These are phyloP conservation scores for Grammomys surdaster DNA, from an alignment of 2,113 vertebrate genomes.

Conservation along the genomic window DNA sequence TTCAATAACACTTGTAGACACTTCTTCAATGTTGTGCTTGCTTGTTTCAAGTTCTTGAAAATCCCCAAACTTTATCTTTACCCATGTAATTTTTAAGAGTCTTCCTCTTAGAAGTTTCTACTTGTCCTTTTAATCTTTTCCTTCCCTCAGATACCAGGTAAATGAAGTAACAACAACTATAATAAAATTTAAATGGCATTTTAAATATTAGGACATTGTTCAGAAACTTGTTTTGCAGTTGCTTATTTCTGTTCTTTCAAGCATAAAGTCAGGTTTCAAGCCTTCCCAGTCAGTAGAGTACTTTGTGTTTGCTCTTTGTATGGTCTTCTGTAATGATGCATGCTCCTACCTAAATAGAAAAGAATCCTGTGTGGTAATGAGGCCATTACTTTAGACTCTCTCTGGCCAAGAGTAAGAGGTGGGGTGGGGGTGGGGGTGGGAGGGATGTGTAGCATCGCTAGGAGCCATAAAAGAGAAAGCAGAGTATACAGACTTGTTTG, in stretches of 20 bases:
- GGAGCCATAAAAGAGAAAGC: not conserved
- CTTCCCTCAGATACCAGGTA: not conserved
- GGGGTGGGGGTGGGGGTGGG: not conserved
- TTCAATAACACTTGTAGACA: not conserved
- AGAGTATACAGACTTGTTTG: not conserved
- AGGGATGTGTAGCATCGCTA: not conserved
- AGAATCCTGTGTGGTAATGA: not conserved
- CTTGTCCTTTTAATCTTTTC: not conserved
- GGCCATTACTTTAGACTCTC: not conserved
- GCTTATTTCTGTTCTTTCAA: not conserved
- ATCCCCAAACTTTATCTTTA: not conserved
- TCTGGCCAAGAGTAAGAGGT: not conserved
- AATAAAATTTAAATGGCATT: constrained; percentile 3
- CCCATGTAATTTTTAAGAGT: not conserved
- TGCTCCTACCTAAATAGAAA: not conserved
- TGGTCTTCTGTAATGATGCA: not conserved
- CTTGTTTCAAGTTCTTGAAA: not conserved
- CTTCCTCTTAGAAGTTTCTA: not conserved
- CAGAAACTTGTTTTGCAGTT: not conserved
- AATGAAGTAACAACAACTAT: not conserved
- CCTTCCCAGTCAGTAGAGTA: not conserved
- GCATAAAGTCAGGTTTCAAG: not conserved
- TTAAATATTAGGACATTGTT: not conserved
- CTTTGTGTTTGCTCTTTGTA: not conserved
- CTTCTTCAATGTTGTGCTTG: not conserved